Evolutionary conservation across 2,113 vertebrate species (phyloP), one percentile per base, ranked within the genome.

Genomic region (Eurystomus gularis): DNA sequence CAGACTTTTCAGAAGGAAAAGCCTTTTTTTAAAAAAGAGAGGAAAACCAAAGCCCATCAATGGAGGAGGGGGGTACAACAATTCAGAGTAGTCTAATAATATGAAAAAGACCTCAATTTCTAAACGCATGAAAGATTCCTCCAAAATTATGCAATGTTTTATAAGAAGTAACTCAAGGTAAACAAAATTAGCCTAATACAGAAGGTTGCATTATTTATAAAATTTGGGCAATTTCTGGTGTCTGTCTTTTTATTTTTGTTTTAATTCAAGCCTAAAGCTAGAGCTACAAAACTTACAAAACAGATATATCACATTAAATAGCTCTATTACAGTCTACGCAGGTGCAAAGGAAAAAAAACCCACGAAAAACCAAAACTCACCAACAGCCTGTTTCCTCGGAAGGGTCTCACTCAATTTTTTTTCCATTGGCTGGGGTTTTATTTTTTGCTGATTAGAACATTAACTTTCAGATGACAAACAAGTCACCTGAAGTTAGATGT

Each of bases 361-460:
- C n/a, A n/a, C n/a, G n/a, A n/a, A 72, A 54, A 37, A n/a, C 42
- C 42, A 42, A 42, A 42, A 11, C 42, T 15, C 1, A 20, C 51
- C 51, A 51, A n/a, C 14, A 77, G 33, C 6, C 8, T 5, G 57
- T 29, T 52, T 82, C 21, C 44, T 40, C 23, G 61, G 26, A 72
- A 4, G 2, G 2, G 4, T 61, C 17, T 35, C 17, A 21, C 2
- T 37, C 2, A 21, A 44, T 13, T 35, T 13, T 44, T 65, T 33
- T 31, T 26, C 39, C n/a, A 24, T 5, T 51, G 28, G 23, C 3
- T 73, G n/a, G 5, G 5, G 7, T 81, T 92, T 81, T 66, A 46
- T 12, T 60, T 93, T 89, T 84, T 60, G 11, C 15, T 33, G 54
- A 1, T 3, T 46, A 6, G 11, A 77, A 80, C 13, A 49, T 26